phyloP scores from a whole-genome alignment of 1,140 invertebrate genomes.

The Mesaphorura yosii region DNA sequence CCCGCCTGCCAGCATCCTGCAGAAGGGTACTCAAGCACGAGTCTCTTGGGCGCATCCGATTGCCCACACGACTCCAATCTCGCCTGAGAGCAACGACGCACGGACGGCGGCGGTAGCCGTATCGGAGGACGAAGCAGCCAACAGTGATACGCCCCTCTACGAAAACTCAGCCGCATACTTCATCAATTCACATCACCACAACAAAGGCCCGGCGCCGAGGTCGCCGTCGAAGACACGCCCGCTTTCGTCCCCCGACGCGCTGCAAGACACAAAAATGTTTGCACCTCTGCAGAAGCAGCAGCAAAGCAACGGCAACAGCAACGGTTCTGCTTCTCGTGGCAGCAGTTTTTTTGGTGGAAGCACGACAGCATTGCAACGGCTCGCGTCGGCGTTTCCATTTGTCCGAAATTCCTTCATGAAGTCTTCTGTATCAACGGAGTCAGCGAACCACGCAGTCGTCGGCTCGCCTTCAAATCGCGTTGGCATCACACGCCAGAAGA shows the following conservation, averaged over 20 bases:
- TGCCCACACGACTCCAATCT: conserved; percentile 15
- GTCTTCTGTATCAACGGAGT: conserved; percentile 8
- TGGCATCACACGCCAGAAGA: conserved; percentile 10
- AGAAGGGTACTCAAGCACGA: conserved; percentile 15
- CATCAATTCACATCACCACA: background rate
- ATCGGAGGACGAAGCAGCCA: conserved; percentile 14
- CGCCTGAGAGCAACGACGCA: conserved; percentile 2
- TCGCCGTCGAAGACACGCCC: conserved; percentile 31
- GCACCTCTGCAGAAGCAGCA: background rate
- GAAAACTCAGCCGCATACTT: conserved; percentile 11
- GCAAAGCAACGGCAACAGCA: no score
- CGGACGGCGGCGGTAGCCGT: conserved; percentile 9
- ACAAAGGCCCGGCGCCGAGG: background rate
- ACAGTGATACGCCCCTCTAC: conserved; percentile 25
- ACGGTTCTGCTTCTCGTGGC: no score
- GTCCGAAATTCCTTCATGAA: conserved; percentile 19
- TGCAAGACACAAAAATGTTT: conserved; percentile 7
- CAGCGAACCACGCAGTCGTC: no score
- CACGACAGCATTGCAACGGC: conserved; percentile 21
- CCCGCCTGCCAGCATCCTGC: no score
- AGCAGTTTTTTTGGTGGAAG: conserved; percentile 8
- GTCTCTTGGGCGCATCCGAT: conserved; percentile 30
- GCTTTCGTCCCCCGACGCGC: conserved; percentile 41
- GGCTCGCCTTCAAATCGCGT: background rate
- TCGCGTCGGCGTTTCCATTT: conserved; percentile 26